Percentiles rank a stretch among this genome's conserved stretches.
Evolutionary conservation across 2,888 invertebrate species (phyloP).

Genomic region (Meiosimyza platycephala): DNA sequence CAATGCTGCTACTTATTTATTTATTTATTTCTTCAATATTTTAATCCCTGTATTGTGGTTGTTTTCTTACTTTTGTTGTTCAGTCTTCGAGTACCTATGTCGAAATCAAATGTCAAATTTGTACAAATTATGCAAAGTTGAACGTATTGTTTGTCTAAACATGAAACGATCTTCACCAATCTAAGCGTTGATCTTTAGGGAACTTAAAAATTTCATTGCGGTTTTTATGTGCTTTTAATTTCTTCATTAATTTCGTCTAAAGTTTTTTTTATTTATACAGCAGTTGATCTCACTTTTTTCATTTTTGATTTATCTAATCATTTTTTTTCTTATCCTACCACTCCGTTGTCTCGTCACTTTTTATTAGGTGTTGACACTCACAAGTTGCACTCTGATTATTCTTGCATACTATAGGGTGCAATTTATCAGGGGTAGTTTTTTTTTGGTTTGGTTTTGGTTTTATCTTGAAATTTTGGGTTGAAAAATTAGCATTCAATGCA

Average conservation of each 20-base stretch:
- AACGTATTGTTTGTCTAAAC: too few relatives aligned
- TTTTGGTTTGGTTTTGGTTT: neutral
- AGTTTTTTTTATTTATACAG: neutral
- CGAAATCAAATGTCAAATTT: conserved; percentile 24
- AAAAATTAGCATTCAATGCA: conserved; percentile 14
- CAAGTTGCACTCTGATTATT: too few relatives aligned
- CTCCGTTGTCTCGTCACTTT: neutral
- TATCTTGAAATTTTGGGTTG: neutral
- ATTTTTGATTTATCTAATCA: too few relatives aligned
- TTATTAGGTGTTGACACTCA: conserved; percentile 10
- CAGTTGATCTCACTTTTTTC: neutral
- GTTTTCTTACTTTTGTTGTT: neutral
- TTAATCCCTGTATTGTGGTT: neutral
- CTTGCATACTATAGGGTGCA: neutral
- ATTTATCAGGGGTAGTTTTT: conserved; percentile 6
- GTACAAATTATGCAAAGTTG: conserved; percentile 9
- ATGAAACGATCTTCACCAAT: too few relatives aligned
- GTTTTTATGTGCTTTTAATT: neutral
- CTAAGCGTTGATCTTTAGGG: neutral
- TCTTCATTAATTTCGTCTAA: neutral
- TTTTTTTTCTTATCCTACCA: too few relatives aligned
- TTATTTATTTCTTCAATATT: neutral
- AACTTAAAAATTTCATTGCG: neutral
- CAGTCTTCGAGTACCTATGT: neutral
- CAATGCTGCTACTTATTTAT: neutral